Evolutionary conservation across 2,797 vertebrate genomes (phyloP), one percentile per base, ranked within the genome.

Genomic region (Hydrolagus colliei): DNA sequence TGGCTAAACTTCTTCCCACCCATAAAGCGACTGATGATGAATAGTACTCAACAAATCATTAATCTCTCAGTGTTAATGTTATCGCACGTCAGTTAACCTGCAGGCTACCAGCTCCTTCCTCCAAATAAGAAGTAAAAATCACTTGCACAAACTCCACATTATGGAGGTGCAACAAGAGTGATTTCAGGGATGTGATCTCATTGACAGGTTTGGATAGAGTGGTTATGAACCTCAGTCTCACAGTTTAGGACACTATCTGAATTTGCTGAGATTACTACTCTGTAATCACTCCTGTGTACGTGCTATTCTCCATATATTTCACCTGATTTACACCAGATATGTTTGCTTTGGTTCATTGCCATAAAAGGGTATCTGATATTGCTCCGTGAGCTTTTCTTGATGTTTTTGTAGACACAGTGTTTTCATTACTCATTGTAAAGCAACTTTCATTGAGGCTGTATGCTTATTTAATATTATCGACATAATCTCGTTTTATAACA

Each of bases 261-360:
- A 61, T 20, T 20, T 16, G 59, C 52, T 82, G 14, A 18, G 27
- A 82, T 82, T 32, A 32, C 2, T 67, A 13, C 32, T n/a, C 59
- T 65, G 27, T 80, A 80, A 65, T 65, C 74, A 27, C 9, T 80
- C 11, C n/a, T 78, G n/a, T 0, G 62, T 78, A 16, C 18, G 16
- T 67, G 2, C 75, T 4, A 59, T 61, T 61, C 12, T 52, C 75
- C n/a, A 59, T 41, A 8, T 27, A n/a, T 52, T 52, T 52, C 41
- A 52, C 41, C 41, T 52, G 41, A 52, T 6, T 52, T 52, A 52
- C 41, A 52, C 41, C 41, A 52, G 41, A 11, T 73, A 77, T 61
- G 18, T 82, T 82, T 82, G 65, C 11, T 82, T 82, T 82, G 27
- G 18, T 68, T 82, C 13, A 68, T 82, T 61, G 16, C 14, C 16